Evolutionary conservation across 2,797 vertebrate genomes (phyloP), one percentile per base, ranked within the genome.

Genomic region (Sciurus carolinensis): DNA sequence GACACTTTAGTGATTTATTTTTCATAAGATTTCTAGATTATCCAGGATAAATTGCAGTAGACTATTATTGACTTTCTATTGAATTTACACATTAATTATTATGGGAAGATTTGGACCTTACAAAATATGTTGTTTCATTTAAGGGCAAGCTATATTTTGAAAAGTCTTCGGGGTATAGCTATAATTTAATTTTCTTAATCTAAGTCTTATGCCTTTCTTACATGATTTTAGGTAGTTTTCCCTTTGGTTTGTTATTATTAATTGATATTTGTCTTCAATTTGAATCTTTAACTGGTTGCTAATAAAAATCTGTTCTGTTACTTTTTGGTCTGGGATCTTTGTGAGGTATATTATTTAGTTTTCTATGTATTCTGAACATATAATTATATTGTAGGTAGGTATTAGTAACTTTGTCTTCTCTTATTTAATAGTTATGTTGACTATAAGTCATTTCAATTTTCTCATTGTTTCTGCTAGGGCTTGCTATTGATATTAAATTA

Each of bases 11-110:
- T 69, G 18, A 76, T 64, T 47, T 89, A 26, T 47, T 69, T 90
- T 87, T 86, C 14, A 47, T 42, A 75, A 69, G 17, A 76, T 42
- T 28, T 85, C 17, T 84, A 50, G 81, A 71, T 71, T 75, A 54
- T 90, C 14, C 62, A 95, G 91, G 47, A 95, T 83, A 83, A 73
- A 57, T 54, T 64, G 1, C 14, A 88, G 33, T 47, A 81, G 64
- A 59, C 64, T 2, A 84, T 66, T 88, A 76, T 28, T 76, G 28
- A 39, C 75, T 88, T 88, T 95, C 7, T 12, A 33, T 85, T 47
- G 81, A 76, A 76, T 84, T 72, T 85, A 64, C 33, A 42, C 67
- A 13, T 69, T 69, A 83, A 52, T 81, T 64, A 50, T 69, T 54
- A 80, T 69, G 18, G 17, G 28, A 87, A 93, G 13, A 73, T 73